phyloP scores from a whole-genome alignment of 1,140 invertebrate genomes.

The Drosophila parvula region DNA sequence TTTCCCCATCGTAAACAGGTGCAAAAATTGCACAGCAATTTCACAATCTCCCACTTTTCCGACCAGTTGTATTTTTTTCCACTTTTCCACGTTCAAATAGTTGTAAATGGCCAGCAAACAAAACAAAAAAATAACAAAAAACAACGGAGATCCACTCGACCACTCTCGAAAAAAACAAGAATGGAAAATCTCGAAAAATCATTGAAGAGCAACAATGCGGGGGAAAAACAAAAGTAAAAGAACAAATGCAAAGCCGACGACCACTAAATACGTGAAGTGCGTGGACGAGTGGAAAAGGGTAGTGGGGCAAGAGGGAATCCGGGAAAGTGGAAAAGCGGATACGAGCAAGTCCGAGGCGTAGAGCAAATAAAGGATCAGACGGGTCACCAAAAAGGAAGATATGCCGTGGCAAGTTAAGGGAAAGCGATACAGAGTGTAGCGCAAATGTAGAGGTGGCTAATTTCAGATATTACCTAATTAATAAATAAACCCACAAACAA shows the following conservation, averaged over 20 bases:
- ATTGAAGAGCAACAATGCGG: constrained; percentile 43
- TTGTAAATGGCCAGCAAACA: constrained; percentile 59
- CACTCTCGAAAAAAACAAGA: constrained; percentile 15
- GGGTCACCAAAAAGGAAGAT: not conserved
- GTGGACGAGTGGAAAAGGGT: not conserved
- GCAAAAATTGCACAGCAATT: constrained; percentile 30
- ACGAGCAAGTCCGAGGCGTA: constrained; percentile 7
- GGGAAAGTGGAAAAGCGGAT: constrained; percentile 14
- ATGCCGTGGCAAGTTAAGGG: not conserved
- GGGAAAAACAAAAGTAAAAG: constrained; percentile 24
- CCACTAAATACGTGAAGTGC: constrained; percentile 56
- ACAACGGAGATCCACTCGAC: constrained; percentile 37
- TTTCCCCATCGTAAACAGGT: constrained; percentile 15
- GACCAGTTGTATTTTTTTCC: not conserved
- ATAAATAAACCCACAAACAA: not conserved
- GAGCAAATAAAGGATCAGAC: constrained; percentile 58
- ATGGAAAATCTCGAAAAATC: constrained; percentile 42
- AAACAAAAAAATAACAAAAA: constrained; percentile 37
- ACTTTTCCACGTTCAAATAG: constrained; percentile 38
- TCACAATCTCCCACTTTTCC: not conserved
- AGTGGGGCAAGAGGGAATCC: not conserved
- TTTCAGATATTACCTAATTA: not conserved
- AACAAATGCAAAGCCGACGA: constrained; percentile 36
- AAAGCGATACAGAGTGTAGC: no score
- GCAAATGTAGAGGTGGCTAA: not conserved